Percentiles rank a stretch among this genome's conserved stretches.
These are phyloP conservation scores for Aphidius gifuensis DNA, from an alignment of 1,140 invertebrate species.

Conservation along the genomic window DNA sequence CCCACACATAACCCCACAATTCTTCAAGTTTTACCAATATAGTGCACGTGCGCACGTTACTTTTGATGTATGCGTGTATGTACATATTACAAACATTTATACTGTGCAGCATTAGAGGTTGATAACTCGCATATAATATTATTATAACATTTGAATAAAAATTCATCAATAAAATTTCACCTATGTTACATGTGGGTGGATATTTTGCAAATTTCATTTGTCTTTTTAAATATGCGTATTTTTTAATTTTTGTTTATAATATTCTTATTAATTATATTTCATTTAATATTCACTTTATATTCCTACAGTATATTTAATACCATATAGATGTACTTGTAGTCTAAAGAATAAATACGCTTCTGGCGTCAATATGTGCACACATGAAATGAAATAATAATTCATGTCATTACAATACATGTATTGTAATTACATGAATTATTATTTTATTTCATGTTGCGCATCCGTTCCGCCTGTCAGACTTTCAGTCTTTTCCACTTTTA, in stretches of 20 bases:
- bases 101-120: no score
- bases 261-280: background rate
- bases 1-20: slow-evolving; percentile 21
- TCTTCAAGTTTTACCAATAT: background rate
- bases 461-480: slow-evolving; percentile 43
- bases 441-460: slow-evolving; percentile 46
- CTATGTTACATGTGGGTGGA: background rate
- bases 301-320: background rate
- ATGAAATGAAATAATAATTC: no score
- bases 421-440: slow-evolving; percentile 52
- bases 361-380: background rate
- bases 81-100: no score
- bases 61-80: no score
- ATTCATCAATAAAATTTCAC: background rate
- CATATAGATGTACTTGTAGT: no score
- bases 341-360: slow-evolving; percentile 35
- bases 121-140: no score
- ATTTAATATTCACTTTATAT: background rate
- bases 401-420: slow-evolving; percentile 31
- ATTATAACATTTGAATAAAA: no score
- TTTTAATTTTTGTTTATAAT: background rate
- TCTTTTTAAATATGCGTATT: background rate
- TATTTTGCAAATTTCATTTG: background rate
- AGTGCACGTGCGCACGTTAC: slow-evolving; percentile 1
- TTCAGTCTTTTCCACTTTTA: slow-evolving; percentile 23